These are phyloP conservation scores for Mobula hypostoma DNA, from an alignment of 2,113 vertebrate genomes.

Conservation along the genomic window DNA sequence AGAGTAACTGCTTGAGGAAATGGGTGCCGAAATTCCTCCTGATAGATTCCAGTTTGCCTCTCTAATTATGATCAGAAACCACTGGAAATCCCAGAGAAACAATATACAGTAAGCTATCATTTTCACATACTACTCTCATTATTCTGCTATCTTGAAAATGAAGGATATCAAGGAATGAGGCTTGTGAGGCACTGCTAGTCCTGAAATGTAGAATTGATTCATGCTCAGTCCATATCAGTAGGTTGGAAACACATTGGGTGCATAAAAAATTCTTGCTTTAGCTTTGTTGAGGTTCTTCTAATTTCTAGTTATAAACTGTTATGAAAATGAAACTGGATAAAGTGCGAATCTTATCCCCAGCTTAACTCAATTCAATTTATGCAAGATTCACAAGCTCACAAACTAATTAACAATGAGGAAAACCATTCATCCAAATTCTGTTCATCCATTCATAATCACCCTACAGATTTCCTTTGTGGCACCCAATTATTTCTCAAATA, in stretches of 20 bases:
- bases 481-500: constrained; percentile 8
- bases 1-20: neutral
- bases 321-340: neutral
- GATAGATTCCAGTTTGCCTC: neutral
- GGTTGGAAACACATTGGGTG: neutral
- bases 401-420: constrained; percentile 19
- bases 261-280: neutral
- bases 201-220: neutral
- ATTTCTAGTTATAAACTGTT: constrained; percentile 5
- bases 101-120: neutral
- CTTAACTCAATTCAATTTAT: neutral
- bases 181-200: neutral
- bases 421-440: neutral
- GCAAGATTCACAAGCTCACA: constrained; percentile 3
- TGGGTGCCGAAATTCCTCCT: neutral
- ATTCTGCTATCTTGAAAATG: neutral
- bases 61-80: neutral
- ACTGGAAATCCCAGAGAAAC: neutral
- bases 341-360: neutral
- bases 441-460: neutral
- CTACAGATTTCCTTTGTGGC: neutral
- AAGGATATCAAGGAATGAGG: neutral
- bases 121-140: neutral
- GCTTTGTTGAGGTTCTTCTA: neutral
- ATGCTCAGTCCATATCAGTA: neutral